These are phyloP conservation scores for Drosophila longiperda DNA, from an alignment of 2,888 invertebrate species.

Conservation along the genomic window DNA sequence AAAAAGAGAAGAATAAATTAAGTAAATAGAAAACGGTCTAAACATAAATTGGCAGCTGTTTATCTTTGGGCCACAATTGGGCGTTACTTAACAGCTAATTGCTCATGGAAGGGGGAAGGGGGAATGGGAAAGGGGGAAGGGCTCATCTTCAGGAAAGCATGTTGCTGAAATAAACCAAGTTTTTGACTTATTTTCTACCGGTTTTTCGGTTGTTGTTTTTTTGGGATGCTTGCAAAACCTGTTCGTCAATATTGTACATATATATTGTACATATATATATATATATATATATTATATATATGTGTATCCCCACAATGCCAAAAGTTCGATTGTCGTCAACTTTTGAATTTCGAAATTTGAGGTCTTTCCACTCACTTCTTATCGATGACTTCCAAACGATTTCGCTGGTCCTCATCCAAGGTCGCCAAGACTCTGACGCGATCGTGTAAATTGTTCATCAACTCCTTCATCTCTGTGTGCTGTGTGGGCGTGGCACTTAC, in stretches of 20 bases:
- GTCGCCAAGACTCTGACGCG: constrained; percentile 82
- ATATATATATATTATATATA: neutral
- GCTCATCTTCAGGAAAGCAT: constrained; percentile 39
- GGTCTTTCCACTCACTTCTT: constrained; percentile 82
- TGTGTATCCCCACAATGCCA: constrained; percentile 16
- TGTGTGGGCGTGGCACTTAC: constrained; percentile 7
- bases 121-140: too few species aligned
- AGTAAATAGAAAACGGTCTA: neutral
- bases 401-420: constrained; percentile 83
- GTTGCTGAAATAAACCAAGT: constrained; percentile 17
- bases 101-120: too few species aligned
- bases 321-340: constrained; percentile 20
- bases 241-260: constrained; percentile 22
- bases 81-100: constrained; percentile 3
- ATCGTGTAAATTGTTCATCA: constrained; percentile 82
- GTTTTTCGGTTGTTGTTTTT: constrained; percentile 35
- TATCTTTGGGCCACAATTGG: constrained; percentile 11
- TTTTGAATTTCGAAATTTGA: neutral
- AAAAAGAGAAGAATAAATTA: constrained; percentile 4
- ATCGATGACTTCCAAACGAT: constrained; percentile 83
- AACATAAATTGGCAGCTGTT: constrained; percentile 1
- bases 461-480: constrained; percentile 67
- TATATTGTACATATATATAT: neutral
- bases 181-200: constrained; percentile 40
- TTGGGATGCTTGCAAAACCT: constrained; percentile 43